These are phyloP conservation scores for Sinelater perroti DNA, from an alignment of 2,888 invertebrate genomes.

Conservation along the genomic window DNA sequence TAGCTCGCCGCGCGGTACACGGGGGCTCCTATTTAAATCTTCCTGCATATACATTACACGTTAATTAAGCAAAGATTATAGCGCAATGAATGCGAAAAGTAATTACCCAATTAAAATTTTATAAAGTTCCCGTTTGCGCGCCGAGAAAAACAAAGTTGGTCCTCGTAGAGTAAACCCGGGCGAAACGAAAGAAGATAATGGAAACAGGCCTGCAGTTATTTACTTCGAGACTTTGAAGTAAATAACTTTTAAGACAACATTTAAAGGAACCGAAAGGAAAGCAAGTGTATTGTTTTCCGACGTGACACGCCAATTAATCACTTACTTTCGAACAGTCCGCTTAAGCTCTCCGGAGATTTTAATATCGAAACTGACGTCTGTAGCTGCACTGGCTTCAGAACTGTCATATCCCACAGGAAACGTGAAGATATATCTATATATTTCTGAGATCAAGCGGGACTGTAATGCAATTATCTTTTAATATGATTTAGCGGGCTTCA, in stretches of 20 bases:
- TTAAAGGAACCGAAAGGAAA: slow-evolving; percentile 42
- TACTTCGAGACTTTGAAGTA: slow-evolving; percentile 39
- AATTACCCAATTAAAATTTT: slow-evolving; percentile 34
- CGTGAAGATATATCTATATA: slow-evolving; percentile 46
- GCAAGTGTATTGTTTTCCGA: slow-evolving; percentile 46
- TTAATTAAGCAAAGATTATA: slow-evolving; percentile 30
- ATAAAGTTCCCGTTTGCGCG: slow-evolving; percentile 29
- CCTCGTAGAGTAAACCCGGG: slow-evolving; percentile 19
- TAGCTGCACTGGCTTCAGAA: slow-evolving; percentile 39
- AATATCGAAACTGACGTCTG: slow-evolving; percentile 45
- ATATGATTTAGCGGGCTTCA: slow-evolving; percentile 48
- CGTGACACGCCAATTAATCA: slow-evolving; percentile 49
- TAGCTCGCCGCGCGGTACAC: not conserved
- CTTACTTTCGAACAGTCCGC: slow-evolving; percentile 38
- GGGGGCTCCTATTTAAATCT: slow-evolving; percentile 10
- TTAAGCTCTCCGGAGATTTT: slow-evolving; percentile 40
- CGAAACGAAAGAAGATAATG: slow-evolving; percentile 30
- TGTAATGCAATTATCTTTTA: slow-evolving; percentile 51
- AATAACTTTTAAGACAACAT: slow-evolving; percentile 41
- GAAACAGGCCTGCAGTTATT: slow-evolving; percentile 35
- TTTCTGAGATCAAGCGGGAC: slow-evolving; percentile 48
- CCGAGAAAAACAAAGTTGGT: slow-evolving; percentile 24
- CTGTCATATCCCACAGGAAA: slow-evolving; percentile 39
- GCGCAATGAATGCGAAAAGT: slow-evolving; percentile 32
- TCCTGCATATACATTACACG: slow-evolving; percentile 22